phyloP scores from a whole-genome alignment of 2,888 invertebrate species.

The Meloe dianella region DNA sequence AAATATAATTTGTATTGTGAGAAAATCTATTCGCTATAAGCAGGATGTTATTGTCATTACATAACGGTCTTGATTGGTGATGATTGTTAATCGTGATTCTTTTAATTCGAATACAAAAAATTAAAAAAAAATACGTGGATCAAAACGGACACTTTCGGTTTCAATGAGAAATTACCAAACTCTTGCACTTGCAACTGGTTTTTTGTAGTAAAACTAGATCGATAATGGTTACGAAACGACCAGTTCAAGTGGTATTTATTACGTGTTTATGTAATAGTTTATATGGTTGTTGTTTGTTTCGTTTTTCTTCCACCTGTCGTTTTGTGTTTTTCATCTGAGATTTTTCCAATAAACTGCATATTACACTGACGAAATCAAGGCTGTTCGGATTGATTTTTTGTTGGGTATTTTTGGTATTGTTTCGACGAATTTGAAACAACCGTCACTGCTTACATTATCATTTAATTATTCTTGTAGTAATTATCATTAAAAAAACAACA shows the following conservation, averaged over 20 bases:
- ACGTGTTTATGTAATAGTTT: slow-evolving; percentile 17
- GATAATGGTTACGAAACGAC: slow-evolving; percentile 25
- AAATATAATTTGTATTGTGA: slow-evolving; percentile 37
- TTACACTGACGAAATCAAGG: background rate
- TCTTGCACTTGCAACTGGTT: slow-evolving; percentile 28
- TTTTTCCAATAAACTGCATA: background rate
- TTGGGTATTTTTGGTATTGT: background rate
- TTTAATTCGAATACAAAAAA: slow-evolving; percentile 12
- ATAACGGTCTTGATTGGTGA: slow-evolving; percentile 33
- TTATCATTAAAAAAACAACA: too few species aligned
- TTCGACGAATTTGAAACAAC: background rate
- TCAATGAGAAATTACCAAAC: slow-evolving; percentile 31
- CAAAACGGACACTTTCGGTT: background rate
- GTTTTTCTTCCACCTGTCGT: background rate
- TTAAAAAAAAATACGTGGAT: too few species aligned
- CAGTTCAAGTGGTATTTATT: slow-evolving; percentile 16
- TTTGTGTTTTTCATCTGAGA: background rate
- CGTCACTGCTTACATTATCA: background rate
- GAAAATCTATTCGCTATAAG: slow-evolving; percentile 40
- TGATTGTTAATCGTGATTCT: slow-evolving; percentile 19
- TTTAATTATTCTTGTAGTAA: too few species aligned
- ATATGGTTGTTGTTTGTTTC: slow-evolving; percentile 21
- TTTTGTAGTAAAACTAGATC: slow-evolving; percentile 25
- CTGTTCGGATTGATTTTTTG: background rate
- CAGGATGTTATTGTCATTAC: slow-evolving; percentile 45